phyloP scores from a whole-genome alignment of 92 coral and sea anemone species.

The Pocillopora grandis region DNA sequence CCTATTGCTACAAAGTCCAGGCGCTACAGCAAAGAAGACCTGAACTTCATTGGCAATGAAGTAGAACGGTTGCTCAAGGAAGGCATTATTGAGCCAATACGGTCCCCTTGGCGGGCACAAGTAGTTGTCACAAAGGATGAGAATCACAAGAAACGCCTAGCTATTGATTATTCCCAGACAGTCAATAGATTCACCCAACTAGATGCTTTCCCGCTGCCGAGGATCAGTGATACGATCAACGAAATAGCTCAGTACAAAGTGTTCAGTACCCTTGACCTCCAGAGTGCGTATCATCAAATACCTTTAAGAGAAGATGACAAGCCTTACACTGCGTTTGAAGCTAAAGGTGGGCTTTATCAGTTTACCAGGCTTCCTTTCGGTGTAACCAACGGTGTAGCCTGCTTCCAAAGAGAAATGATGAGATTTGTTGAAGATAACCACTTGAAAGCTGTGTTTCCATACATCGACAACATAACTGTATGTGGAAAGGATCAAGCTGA shows the following conservation, averaged over 20 bases:
- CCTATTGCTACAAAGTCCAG: constrained; percentile 55
- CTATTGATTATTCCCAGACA: too few relatives aligned
- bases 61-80: constrained; percentile 48
- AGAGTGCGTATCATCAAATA: constrained; percentile 49
- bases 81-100: constrained; percentile 66
- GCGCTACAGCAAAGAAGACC: constrained; percentile 52
- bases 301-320: constrained; percentile 56
- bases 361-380: constrained; percentile 68
- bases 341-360: constrained; percentile 48
- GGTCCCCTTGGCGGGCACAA: constrained; percentile 44
- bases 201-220: constrained; percentile 68
- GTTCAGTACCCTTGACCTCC: constrained; percentile 38
- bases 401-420: constrained; percentile 52
- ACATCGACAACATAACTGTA: constrained; percentile 45
- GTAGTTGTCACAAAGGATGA: constrained; percentile 42
- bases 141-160: too few relatives aligned
- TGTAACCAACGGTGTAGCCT: constrained; percentile 56
- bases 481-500: constrained; percentile 2
- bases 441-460: constrained; percentile 53
- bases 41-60: constrained; percentile 46
- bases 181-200: too few relatives aligned
- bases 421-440: constrained; percentile 46
- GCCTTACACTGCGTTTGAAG: constrained; percentile 64
- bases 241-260: constrained; percentile 50
- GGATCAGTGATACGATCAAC: constrained; percentile 59